Conservation (phyloP, 1,140 invertebrate species). For the Tribolium castaneum region DNA sequence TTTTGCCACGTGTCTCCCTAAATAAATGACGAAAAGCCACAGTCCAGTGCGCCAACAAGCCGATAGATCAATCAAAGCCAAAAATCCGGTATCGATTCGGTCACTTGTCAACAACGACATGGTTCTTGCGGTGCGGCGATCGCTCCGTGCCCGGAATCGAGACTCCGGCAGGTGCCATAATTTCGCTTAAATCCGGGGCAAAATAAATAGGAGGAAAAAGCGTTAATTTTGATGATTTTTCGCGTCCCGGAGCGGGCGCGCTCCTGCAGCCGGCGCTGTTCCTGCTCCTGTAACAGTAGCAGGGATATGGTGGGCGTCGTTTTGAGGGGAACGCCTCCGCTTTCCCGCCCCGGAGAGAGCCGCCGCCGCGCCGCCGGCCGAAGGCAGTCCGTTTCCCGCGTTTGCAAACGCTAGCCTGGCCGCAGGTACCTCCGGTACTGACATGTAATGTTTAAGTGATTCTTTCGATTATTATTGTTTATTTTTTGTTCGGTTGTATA, state of each 20-base stretch:
- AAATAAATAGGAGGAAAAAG: conserved; percentile 8
- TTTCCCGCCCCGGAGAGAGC: conserved; percentile 28
- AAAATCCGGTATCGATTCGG: not conserved
- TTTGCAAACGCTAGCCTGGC: conserved; percentile 23
- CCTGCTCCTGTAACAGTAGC: conserved; percentile 27
- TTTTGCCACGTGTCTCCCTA: not conserved
- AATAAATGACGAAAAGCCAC: not conserved
- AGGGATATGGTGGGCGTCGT: conserved; percentile 10
- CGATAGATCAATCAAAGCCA: not conserved
- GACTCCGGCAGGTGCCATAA: not conserved
- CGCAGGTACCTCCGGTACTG: conserved; percentile 30
- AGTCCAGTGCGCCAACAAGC: not conserved
- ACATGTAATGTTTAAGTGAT: conserved; percentile 34
- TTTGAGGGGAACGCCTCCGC: not conserved
- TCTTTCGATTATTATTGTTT: conserved; percentile 33
- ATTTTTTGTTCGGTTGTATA: conserved; percentile 23
- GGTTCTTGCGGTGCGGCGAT: no score
- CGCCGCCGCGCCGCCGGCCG: conserved; percentile 13
- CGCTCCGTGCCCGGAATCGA: no score
- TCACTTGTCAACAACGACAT: not conserved
- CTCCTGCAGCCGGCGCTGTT: conserved; percentile 1
- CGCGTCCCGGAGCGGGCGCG: conserved; percentile 9
- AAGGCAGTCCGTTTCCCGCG: conserved; percentile 26
- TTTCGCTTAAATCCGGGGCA: not conserved
- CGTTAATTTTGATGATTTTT: conserved; percentile 28